Evolutionary conservation across 2,113 vertebrate species (phyloP).

Genomic region (Meles meles): DNA sequence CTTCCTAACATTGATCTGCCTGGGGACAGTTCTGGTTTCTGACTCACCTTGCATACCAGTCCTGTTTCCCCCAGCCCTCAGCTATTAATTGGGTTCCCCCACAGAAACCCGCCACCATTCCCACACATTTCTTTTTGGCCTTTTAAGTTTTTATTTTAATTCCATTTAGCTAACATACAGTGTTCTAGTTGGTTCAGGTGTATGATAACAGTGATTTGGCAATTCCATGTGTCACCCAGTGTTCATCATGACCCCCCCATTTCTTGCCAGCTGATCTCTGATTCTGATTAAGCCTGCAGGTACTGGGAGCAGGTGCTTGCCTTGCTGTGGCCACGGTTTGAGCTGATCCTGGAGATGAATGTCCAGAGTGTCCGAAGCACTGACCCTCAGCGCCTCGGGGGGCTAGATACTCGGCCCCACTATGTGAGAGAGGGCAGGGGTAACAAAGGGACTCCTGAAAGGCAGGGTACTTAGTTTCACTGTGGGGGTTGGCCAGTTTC

Average conservation of each 20-base stretch:
- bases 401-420: constrained; percentile 92
- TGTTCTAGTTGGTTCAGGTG: background rate
- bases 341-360: constrained; percentile 93
- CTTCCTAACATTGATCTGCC: background rate
- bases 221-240: background rate
- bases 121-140: background rate
- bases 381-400: constrained; percentile 92
- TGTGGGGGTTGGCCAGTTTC: background rate
- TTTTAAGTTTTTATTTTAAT: background rate
- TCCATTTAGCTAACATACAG: background rate
- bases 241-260: background rate
- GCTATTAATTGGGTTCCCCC: background rate
- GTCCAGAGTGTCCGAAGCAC: constrained; percentile 94
- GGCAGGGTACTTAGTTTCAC: background rate
- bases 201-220: background rate
- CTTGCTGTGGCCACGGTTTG: constrained; percentile 92
- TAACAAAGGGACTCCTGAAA: background rate
- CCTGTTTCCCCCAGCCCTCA: background rate
- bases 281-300: constrained; percentile 75
- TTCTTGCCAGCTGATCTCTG: background rate
- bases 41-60: background rate
- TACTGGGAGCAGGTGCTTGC: constrained; percentile 94
- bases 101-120: background rate
- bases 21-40: background rate
- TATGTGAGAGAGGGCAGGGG: constrained; percentile 81